A percentile compares a stretch with the other conserved stretches of the same genome.
phyloP scores from a whole-genome alignment of 2,797 vertebrate genomes.

The Chlorospingus flavigularis region DNA sequence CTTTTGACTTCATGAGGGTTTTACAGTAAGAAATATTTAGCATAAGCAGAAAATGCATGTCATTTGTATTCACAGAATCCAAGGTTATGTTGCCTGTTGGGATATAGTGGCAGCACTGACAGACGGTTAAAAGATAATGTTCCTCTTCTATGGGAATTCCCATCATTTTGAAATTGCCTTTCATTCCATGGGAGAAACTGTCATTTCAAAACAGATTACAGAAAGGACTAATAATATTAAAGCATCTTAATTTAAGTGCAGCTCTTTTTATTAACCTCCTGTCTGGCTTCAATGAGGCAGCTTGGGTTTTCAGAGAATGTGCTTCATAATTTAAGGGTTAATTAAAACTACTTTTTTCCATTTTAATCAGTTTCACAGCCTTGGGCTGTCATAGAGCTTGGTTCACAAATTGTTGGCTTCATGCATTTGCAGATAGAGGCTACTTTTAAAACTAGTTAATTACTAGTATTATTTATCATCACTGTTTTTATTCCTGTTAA shows the following conservation, averaged over 20 bases:
- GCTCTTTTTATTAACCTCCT: background rate
- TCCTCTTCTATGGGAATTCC: background rate
- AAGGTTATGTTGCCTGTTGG: background rate
- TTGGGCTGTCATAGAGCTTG: slow-evolving; percentile 12
- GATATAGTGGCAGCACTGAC: background rate
- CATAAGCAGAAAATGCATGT: background rate
- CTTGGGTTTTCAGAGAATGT: slow-evolving; percentile 5
- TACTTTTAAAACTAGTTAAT: slow-evolving; percentile 1
- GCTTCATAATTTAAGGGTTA: slow-evolving; percentile 17
- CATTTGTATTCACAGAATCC: background rate
- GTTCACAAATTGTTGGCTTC: slow-evolving; percentile 9
- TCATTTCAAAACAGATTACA: slow-evolving; percentile 28
- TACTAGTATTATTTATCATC: background rate
- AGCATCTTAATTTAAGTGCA: background rate
- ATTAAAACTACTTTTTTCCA: slow-evolving; percentile 17
- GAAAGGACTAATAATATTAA: slow-evolving; percentile 3
- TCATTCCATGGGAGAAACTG: background rate
- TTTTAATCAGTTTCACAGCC: slow-evolving; percentile 52
- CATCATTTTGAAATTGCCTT: slow-evolving; percentile 1
- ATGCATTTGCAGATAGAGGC: background rate
- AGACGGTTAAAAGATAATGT: background rate
- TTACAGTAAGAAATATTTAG: background rate
- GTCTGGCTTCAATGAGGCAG: background rate
- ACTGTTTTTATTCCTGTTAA: background rate
- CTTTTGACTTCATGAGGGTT: background rate